A percentile compares a stretch with the other conserved stretches of the same genome.
These are phyloP conservation scores for Zaprionus africanus DNA, from an alignment of 1,140 invertebrate species.

Conservation along the genomic window DNA sequence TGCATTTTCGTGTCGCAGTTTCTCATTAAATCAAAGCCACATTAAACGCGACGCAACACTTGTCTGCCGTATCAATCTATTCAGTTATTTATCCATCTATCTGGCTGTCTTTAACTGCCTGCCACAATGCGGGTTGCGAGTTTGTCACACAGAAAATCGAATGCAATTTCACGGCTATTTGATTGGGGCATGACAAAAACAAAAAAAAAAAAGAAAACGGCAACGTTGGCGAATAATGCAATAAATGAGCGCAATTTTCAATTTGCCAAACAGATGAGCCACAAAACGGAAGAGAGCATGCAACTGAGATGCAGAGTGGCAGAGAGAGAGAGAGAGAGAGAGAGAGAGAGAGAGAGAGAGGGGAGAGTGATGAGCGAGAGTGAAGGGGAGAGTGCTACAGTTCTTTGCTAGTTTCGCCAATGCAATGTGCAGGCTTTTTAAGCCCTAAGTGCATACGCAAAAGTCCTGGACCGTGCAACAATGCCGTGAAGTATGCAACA, in stretches of 20 bases:
- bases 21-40: conserved; percentile 3
- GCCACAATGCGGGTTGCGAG: conserved; percentile 11
- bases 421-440: conserved; percentile 49
- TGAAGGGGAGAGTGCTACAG: not conserved
- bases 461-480: conserved; percentile 17
- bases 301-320: not conserved
- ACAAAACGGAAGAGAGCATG: conserved; percentile 46
- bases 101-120: conserved; percentile 7
- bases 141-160: conserved; percentile 54
- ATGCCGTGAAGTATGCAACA: conserved; percentile 58
- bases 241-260: conserved; percentile 79
- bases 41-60: not conserved
- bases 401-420: conserved; percentile 1
- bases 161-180: conserved; percentile 81
- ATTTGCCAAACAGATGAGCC: conserved; percentile 76
- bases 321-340: not conserved
- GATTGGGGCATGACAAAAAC: conserved; percentile 51
- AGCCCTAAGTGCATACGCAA: conserved; percentile 56
- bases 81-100: not conserved
- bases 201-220: conserved; percentile 24
- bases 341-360: not conserved
- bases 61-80: not conserved
- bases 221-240: conserved; percentile 61
- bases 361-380: not conserved
- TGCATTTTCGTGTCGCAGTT: not conserved